These are phyloP conservation scores for Gymnothorax reevesii DNA, from an alignment of 2,797 vertebrate species.

Conservation along the genomic window DNA sequence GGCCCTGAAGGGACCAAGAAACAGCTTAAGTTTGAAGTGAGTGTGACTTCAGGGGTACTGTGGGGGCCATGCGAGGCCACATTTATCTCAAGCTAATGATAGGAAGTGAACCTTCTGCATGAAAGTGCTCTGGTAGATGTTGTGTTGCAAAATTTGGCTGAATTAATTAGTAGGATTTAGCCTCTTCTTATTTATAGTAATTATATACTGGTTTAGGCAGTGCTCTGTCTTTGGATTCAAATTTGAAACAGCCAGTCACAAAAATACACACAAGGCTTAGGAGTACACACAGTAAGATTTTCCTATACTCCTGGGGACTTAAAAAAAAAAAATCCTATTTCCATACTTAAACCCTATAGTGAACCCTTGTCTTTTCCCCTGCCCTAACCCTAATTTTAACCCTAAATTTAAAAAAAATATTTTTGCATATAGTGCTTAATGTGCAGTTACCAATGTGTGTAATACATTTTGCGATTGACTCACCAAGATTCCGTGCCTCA, in stretches of 20 bases:
- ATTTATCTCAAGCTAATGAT: constrained; percentile 53
- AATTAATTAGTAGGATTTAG: not conserved
- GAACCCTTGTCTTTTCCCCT: too few relatives aligned
- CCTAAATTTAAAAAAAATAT: too few relatives aligned
- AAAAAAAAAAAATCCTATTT: too few relatives aligned
- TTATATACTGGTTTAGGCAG: not conserved
- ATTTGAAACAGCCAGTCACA: not conserved
- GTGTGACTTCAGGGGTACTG: constrained; percentile 52
- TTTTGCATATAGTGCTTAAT: too few relatives aligned
- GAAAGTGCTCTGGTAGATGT: not conserved
- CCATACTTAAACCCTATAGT: too few relatives aligned
- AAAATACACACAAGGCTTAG: too few relatives aligned
- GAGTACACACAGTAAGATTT: too few relatives aligned
- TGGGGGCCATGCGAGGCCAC: constrained; percentile 42
- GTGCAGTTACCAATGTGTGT: too few relatives aligned
- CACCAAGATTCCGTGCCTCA: too few relatives aligned
- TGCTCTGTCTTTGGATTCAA: not conserved
- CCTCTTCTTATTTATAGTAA: not conserved
- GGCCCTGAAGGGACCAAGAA: constrained; percentile 80
- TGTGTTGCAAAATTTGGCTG: constrained; percentile 42
- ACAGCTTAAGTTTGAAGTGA: constrained; percentile 97
- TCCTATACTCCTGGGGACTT: too few relatives aligned
- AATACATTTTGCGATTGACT: too few relatives aligned
- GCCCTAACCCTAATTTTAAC: too few relatives aligned
- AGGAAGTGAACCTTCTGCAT: constrained; percentile 43